Conservation (phyloP, 1,140 invertebrate species). For the Drosophila lowei region DNA sequence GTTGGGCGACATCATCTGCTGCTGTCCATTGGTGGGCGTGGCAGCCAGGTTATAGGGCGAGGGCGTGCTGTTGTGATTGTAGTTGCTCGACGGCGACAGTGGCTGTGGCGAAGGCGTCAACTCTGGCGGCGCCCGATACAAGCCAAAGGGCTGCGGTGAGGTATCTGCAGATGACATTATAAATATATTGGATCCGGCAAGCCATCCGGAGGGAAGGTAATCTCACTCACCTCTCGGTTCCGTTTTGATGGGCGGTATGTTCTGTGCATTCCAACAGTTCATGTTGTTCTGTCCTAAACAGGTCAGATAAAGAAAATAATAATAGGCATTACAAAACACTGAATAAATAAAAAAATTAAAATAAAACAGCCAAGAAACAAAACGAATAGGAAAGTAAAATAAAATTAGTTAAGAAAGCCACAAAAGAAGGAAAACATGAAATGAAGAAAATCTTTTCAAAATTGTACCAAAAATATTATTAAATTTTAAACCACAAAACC, state of each 20-base stretch:
- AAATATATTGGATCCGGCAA: neutral
- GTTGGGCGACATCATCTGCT: conserved; percentile 58
- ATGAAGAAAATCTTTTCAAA: neutral
- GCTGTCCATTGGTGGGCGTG: conserved; percentile 57
- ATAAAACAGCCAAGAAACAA: conserved; percentile 2
- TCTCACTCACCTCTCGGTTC: conserved; percentile 75
- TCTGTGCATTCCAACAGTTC: conserved; percentile 75
- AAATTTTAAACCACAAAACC: neutral
- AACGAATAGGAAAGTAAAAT: no score
- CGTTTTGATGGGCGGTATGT: conserved; percentile 78
- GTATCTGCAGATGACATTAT: conserved; percentile 48
- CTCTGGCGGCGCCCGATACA: conserved; percentile 72
- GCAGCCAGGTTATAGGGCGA: conserved; percentile 71
- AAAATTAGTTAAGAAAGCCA: conserved; percentile 5
- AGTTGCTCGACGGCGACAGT: conserved; percentile 75
- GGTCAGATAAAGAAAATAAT: conserved; percentile 19
- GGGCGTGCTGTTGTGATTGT: conserved; percentile 76
- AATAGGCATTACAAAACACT: conserved; percentile 1
- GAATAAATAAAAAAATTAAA: neutral
- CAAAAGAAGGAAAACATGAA: neutral
- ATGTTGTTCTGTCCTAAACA: conserved; percentile 65
- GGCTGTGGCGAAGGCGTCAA: conserved; percentile 79
- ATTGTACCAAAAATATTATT: no score
- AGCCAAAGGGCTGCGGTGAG: conserved; percentile 75
- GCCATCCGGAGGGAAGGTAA: neutral